Evolutionary conservation across 2,113 vertebrate species (phyloP).

Genomic region (Prolemur simus): DNA sequence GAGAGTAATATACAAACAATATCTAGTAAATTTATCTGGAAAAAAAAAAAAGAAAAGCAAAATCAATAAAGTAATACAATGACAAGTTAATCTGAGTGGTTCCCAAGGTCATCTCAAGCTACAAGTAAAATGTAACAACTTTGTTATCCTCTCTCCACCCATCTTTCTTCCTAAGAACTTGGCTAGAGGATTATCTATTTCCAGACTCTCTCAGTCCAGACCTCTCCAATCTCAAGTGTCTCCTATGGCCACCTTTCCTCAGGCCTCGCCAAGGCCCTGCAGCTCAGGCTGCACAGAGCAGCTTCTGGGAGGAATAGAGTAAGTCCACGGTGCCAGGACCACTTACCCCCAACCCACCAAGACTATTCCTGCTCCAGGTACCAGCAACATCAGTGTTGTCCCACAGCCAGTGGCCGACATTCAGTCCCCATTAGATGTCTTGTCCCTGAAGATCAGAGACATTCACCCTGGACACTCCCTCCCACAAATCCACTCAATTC

Average conservation of each 20-base stretch:
- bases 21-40: background rate
- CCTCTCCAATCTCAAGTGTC: background rate
- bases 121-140: background rate
- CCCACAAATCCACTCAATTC: too few species aligned
- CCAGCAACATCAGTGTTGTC: too few species aligned
- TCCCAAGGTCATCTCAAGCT: background rate
- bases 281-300: background rate
- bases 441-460: background rate
- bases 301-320: background rate
- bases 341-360: too few species aligned
- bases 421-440: background rate
- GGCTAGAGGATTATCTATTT: background rate
- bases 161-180: background rate
- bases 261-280: background rate
- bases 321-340: accelerated
- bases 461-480: background rate
- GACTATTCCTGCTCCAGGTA: background rate
- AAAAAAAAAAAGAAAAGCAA: background rate
- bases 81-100: background rate
- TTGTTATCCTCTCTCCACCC: background rate
- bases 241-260: background rate
- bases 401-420: background rate
- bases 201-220: background rate
- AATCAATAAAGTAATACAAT: background rate
- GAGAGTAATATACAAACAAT: background rate